Conservation (phyloP, 2,888 invertebrate genomes). For the Smittia aterrima region DNA sequence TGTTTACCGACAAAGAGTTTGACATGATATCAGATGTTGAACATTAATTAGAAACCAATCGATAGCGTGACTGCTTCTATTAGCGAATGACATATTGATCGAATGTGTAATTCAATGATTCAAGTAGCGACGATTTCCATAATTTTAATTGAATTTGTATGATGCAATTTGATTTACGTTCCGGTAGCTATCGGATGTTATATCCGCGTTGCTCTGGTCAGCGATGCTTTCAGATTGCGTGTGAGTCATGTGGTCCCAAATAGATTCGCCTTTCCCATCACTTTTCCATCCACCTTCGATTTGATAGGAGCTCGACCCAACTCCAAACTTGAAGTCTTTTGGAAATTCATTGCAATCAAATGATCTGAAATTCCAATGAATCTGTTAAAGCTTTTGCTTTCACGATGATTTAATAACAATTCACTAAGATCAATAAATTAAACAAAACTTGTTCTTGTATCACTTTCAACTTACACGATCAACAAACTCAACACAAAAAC, state of each 20-base stretch:
- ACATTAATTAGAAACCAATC: too few species aligned
- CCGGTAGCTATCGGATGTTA: conserved; percentile 60
- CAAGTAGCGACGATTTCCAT: background rate
- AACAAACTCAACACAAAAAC: background rate
- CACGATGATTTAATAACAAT: too few species aligned
- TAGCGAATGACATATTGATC: too few species aligned
- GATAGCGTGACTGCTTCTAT: too few species aligned
- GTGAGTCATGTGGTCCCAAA: conserved; percentile 64
- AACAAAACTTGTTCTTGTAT: too few species aligned
- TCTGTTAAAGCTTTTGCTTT: too few species aligned
- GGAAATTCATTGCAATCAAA: conserved; percentile 47
- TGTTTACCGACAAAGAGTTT: background rate
- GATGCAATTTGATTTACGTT: conserved; percentile 48
- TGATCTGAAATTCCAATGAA: background rate
- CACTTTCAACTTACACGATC: too few species aligned
- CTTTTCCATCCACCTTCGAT: conserved; percentile 50
- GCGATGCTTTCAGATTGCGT: conserved; percentile 60
- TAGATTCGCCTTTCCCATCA: conserved; percentile 58
- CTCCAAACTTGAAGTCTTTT: conserved; percentile 52
- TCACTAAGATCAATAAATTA: too few species aligned
- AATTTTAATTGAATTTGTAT: background rate
- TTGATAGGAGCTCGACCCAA: conserved; percentile 44
- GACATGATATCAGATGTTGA: too few species aligned
- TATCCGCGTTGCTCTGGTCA: conserved; percentile 60
- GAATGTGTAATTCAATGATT: too few species aligned